These are phyloP conservation scores for Daptonema setosum DNA, from an alignment of 2,888 invertebrate genomes.

Conservation along the genomic window DNA sequence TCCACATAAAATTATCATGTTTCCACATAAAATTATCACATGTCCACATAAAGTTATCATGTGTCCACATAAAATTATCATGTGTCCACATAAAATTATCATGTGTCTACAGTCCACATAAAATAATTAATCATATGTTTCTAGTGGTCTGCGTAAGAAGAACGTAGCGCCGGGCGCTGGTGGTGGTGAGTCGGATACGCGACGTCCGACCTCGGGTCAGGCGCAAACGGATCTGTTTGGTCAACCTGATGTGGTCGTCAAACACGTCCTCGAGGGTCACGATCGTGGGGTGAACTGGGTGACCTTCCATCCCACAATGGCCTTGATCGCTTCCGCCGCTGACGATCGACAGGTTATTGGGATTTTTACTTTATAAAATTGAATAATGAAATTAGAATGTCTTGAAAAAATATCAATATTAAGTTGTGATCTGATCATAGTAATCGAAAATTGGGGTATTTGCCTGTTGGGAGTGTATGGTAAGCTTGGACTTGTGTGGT, in stretches of 20 bases:
- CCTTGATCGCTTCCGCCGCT: slow-evolving; percentile 87
- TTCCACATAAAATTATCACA: too few relatives aligned
- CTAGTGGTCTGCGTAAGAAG: slow-evolving; percentile 37
- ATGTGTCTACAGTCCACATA: too few relatives aligned
- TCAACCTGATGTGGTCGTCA: slow-evolving; percentile 29
- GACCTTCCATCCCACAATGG: slow-evolving; percentile 76
- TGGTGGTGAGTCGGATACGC: slow-evolving; percentile 53
- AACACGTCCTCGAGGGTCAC: slow-evolving; percentile 42
- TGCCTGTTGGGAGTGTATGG: not conserved
- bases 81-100: too few relatives aligned
- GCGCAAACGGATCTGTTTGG: slow-evolving; percentile 76
- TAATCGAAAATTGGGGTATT: too few relatives aligned
- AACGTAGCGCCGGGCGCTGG: slow-evolving; percentile 88
- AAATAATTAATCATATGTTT: too few relatives aligned
- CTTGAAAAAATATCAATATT: too few relatives aligned
- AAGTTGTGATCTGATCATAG: too few relatives aligned
- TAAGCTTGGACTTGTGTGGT: slow-evolving; percentile 14
- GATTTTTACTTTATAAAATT: too few relatives aligned
- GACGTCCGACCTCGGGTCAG: slow-evolving; percentile 36
- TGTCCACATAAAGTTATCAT: too few relatives aligned
- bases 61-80: too few relatives aligned
- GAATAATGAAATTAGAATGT: too few relatives aligned
- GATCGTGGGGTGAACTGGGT: slow-evolving; percentile 96
- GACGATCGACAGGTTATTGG: slow-evolving; percentile 77
- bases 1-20: too few relatives aligned